phyloP scores from a whole-genome alignment of 2,797 vertebrate species.

The Sebastes kiyomatsui region DNA sequence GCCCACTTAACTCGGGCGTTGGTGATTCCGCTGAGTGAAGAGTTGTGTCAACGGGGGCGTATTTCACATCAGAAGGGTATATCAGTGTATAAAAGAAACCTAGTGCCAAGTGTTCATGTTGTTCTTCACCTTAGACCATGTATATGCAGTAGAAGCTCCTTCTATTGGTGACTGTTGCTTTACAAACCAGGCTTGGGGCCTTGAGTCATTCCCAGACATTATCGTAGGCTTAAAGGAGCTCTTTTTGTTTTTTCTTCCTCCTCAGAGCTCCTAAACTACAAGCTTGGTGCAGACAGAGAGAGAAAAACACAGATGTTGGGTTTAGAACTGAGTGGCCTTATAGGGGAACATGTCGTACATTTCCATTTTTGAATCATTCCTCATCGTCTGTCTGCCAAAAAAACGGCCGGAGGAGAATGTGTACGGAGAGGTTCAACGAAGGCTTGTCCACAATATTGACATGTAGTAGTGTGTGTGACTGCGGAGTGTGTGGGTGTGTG shows the following conservation, averaged over 20 bases:
- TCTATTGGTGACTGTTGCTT: constrained; percentile 70
- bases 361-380: constrained; percentile 78
- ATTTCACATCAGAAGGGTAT: constrained; percentile 45
- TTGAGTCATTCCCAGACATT: constrained; percentile 62
- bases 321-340: constrained; percentile 84
- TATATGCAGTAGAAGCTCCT: constrained; percentile 80
- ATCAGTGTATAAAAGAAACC: constrained; percentile 69
- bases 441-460: constrained; percentile 76
- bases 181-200: constrained; percentile 60
- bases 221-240: constrained; percentile 38
- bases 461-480: constrained; percentile 65
- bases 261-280: constrained; percentile 54
- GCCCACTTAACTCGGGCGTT: constrained; percentile 46
- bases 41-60: constrained; percentile 53
- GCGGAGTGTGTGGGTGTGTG: constrained; percentile 43
- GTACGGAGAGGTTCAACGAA: constrained; percentile 76
- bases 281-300: constrained; percentile 66
- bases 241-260: background rate
- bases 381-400: constrained; percentile 79
- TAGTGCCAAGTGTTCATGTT: constrained; percentile 80
- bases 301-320: constrained; percentile 73
- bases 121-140: constrained; percentile 73
- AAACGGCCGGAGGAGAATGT: constrained; percentile 78
- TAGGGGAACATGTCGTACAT: constrained; percentile 78
- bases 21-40: constrained; percentile 71